Evolutionary conservation across 2,888 invertebrate genomes (phyloP).

Genomic region (Congeria kusceri): DNA sequence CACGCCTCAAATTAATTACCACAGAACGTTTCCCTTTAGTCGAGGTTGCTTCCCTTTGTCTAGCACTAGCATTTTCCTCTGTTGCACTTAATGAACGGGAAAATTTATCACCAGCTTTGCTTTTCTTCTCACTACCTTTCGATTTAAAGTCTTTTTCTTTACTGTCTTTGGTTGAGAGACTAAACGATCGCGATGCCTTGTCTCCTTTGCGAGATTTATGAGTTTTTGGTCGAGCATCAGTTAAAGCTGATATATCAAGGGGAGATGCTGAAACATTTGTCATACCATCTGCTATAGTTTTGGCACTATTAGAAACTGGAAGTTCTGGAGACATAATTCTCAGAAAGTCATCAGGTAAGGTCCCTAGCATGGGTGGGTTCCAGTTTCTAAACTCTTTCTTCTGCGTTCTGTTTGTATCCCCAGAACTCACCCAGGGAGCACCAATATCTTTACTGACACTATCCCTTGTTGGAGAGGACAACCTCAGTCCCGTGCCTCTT

Average conservation of each 20-base stretch:
- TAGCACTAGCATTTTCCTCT: conserved; percentile 41
- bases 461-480: conserved; percentile 15
- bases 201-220: conserved; percentile 62
- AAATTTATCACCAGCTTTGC: conserved; percentile 57
- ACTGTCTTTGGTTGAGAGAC: conserved; percentile 45
- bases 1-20: too few relatives aligned
- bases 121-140: conserved; percentile 51
- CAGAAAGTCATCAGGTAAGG: conserved; percentile 92
- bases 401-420: conserved; percentile 28
- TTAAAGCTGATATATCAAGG: conserved; percentile 50
- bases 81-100: conserved; percentile 52
- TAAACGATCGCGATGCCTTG: conserved; percentile 52
- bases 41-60: conserved; percentile 23
- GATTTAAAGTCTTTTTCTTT: conserved; percentile 46
- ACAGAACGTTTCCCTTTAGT: conserved; percentile 31
- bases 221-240: conserved; percentile 56
- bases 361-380: conserved; percentile 92
- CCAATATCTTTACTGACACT: conserved; percentile 6
- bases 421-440: not conserved
- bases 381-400: conserved; percentile 87
- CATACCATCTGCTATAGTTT: conserved; percentile 25
- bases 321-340: conserved; percentile 84
- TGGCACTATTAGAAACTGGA: conserved; percentile 28
- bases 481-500: conserved; percentile 26
- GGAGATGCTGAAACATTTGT: conserved; percentile 39